These are phyloP conservation scores for Venustoraphidia nigricollis DNA, from an alignment of 2,888 invertebrate species.

Conservation along the genomic window DNA sequence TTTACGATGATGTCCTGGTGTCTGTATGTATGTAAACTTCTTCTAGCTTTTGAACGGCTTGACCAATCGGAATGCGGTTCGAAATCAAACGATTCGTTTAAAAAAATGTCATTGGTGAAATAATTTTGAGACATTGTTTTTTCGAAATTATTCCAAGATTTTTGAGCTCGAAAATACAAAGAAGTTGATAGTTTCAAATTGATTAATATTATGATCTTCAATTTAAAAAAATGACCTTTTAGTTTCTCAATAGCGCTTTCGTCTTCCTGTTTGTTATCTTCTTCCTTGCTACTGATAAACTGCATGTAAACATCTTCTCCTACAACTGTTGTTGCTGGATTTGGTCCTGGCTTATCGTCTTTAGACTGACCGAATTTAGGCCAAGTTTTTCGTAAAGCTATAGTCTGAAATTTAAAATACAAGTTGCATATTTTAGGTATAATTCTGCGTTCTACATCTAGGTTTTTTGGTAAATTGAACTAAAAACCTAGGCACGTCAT, in stretches of 20 bases:
- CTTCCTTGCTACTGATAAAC: conserved; percentile 76
- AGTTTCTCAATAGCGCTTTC: conserved; percentile 75
- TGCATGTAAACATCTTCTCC: conserved; percentile 95
- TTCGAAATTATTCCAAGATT: too few species aligned
- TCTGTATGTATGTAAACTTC: too few species aligned
- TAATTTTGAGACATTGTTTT: too few species aligned
- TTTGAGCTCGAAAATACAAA: too few species aligned
- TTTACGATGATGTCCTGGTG: too few species aligned
- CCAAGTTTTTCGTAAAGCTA: conserved; percentile 89
- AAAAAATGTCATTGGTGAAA: too few species aligned
- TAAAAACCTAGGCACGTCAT: background rate
- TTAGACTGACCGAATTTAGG: conserved; percentile 87
- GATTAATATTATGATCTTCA: background rate
- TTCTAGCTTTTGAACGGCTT: too few species aligned
- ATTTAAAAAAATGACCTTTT: conserved; percentile 35
- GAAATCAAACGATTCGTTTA: too few species aligned
- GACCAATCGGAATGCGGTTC: too few species aligned
- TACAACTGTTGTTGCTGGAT: conserved; percentile 92
- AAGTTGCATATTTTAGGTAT: background rate
- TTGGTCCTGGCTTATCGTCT: conserved; percentile 90
- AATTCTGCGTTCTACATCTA: background rate
- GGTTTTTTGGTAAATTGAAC: background rate
- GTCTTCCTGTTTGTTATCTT: conserved; percentile 65
- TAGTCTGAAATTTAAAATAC: conserved; percentile 33
- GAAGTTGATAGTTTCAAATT: background rate